These are phyloP conservation scores for Pollenia angustigena DNA, from an alignment of 2,888 invertebrate species.

Conservation along the genomic window DNA sequence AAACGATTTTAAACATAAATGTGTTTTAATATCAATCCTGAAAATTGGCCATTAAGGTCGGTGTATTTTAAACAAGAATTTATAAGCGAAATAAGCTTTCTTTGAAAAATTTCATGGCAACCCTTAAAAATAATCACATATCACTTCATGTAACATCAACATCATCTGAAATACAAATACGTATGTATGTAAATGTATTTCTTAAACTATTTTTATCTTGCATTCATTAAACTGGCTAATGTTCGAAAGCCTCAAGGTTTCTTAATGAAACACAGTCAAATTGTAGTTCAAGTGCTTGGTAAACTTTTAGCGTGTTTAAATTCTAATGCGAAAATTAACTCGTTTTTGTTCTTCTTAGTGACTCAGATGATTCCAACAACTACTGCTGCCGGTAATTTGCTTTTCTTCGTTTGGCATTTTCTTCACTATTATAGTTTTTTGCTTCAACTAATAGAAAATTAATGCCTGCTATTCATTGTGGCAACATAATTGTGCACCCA, in stretches of 20 bases:
- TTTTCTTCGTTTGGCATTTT: slow-evolving; percentile 11
- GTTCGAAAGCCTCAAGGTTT: slow-evolving; percentile 56
- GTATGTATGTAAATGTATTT: slow-evolving; percentile 9
- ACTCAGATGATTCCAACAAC: slow-evolving; percentile 32
- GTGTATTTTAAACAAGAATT: too few relatives aligned
- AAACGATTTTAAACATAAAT: too few relatives aligned
- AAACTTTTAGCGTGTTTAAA: slow-evolving; percentile 50
- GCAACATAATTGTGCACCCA: slow-evolving; percentile 74
- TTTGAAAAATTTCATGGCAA: background rate
- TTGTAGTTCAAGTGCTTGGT: slow-evolving; percentile 63
- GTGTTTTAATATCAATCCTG: too few relatives aligned
- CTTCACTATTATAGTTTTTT: slow-evolving; percentile 22
- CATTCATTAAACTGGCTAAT: slow-evolving; percentile 58
- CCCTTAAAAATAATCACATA: background rate
- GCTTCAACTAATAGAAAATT: slow-evolving; percentile 69
- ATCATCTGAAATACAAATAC: background rate
- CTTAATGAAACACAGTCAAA: slow-evolving; percentile 61
- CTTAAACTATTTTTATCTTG: slow-evolving; percentile 40
- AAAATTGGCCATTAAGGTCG: too few relatives aligned
- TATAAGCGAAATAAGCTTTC: too few relatives aligned
- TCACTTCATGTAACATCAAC: background rate
- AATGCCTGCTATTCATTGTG: slow-evolving; percentile 65
- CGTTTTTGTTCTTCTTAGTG: slow-evolving; percentile 20
- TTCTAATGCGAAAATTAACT: slow-evolving; percentile 46
- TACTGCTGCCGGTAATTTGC: slow-evolving; percentile 54